A percentile compares a stretch with the other conserved stretches of the same genome.
Evolutionary conservation across 2,888 invertebrate species (phyloP).

Genomic region (Clivina fossor): DNA sequence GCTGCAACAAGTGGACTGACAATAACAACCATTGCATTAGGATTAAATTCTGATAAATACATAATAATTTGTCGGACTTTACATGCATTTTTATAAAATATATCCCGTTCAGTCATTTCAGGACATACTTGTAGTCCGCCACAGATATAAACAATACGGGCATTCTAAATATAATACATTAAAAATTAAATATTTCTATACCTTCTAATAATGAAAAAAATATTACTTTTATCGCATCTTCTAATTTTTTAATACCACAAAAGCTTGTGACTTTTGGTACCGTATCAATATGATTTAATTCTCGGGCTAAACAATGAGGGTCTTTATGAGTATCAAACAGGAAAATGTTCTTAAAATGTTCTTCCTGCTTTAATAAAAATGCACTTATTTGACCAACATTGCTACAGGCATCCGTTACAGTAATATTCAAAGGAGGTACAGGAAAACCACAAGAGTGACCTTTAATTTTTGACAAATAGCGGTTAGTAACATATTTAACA

Average conservation of each 20-base stretch:
- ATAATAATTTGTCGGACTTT: slow-evolving; percentile 47
- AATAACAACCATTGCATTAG: slow-evolving; percentile 47
- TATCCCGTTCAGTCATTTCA: slow-evolving; percentile 41
- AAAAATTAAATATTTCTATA: slow-evolving; percentile 4
- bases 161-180: slow-evolving; percentile 40
- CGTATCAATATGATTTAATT: slow-evolving; percentile 50
- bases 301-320: slow-evolving; percentile 45
- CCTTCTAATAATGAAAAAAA: not conserved
- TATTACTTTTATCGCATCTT: slow-evolving; percentile 46
- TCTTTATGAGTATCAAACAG: slow-evolving; percentile 46
- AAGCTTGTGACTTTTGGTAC: slow-evolving; percentile 45
- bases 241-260: slow-evolving; percentile 45
- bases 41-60: slow-evolving; percentile 50
- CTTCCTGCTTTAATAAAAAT: slow-evolving; percentile 47
- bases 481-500: too few relatives aligned
- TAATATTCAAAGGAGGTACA: slow-evolving; percentile 33
- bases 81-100: slow-evolving; percentile 48
- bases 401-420: slow-evolving; percentile 38
- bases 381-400: slow-evolving; percentile 40
- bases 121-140: slow-evolving; percentile 46
- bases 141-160: slow-evolving; percentile 47
- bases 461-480: too few relatives aligned
- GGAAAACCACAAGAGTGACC: too few relatives aligned
- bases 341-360: slow-evolving; percentile 46
- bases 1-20: slow-evolving; percentile 50